A percentile compares a stretch with the other conserved stretches of the same genome.
Evolutionary conservation across 2,113 vertebrate species (phyloP).

Genomic region (Ammodytes dubius): DNA sequence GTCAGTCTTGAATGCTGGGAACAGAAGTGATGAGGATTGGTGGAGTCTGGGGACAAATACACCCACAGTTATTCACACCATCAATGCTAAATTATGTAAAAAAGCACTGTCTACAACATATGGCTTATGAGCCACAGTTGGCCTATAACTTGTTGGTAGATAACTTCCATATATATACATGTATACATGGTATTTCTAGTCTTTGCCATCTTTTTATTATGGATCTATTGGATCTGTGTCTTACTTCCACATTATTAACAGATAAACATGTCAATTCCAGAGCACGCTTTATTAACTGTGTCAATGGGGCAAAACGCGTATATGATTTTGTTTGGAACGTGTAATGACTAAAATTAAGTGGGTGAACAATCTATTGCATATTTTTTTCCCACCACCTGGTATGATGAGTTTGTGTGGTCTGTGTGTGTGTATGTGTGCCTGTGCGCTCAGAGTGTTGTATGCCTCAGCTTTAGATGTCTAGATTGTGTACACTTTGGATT

Average conservation of each 20-base stretch:
- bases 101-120: background rate
- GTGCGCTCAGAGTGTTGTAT: background rate
- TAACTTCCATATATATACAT: background rate
- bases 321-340: background rate
- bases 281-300: constrained; percentile 3
- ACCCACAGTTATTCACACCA: background rate
- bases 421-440: background rate
- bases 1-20: background rate
- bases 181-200: background rate
- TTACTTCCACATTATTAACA: background rate
- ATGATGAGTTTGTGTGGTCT: background rate
- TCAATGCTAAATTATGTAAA: background rate
- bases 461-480: constrained; percentile 18
- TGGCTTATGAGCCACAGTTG: background rate
- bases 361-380: background rate
- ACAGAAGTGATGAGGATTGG: background rate
- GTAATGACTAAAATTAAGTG: background rate
- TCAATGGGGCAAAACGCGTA: background rate
- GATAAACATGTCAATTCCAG: constrained; percentile 2
- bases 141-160: background rate
- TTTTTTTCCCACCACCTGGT: background rate
- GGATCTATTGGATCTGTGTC: background rate
- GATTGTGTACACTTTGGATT: background rate
- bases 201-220: background rate
- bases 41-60: constrained; percentile 13